Base-by-base conservation (phyloP, 1,140 invertebrate genomes). In the Harpegnathos saltator region DNA sequence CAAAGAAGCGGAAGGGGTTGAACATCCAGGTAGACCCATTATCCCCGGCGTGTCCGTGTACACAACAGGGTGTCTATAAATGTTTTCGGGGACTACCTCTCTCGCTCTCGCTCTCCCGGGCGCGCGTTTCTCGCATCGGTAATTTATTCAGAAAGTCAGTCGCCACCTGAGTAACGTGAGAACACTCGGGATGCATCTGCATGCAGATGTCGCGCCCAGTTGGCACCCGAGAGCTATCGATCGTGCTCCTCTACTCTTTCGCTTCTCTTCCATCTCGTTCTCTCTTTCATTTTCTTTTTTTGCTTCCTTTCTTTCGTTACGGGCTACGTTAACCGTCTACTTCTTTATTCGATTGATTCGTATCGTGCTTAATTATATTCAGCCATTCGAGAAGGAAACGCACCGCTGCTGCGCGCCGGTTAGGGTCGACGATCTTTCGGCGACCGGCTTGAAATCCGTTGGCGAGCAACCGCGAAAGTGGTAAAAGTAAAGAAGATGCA, bases 71-170 rank as follows among this genome's bases (percentile, higher is more conserved):
- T 86, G 84, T 89, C 86, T 87, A 89, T 81, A 89, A 86, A 89
- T 89, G 89, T 90, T 90, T 44, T 89, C 88, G 80, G 87, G 83
- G 78, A 82, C 85, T 89, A 68, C 73, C 38, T 44, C 38, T 44
- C 7, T 44, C 9, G 4, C 38, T 44, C 38, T 44, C 38, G 4
- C 38, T 44, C 7, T 44, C 38, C 11, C 38, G 38, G 11, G 7
- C 38, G 38, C 72, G 75, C 81, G 80, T 82, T 52, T 44, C 74
- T 89, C 74, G 84, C 66, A 44, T 33, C 48, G 75, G 84, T 91
- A 92, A 92, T 92, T 92, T 92, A 92, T 91, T 91, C 91, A 77
- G 81, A 87, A 91, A 91, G 90, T 91, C 89, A 88, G 84, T 87
- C 86, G 89, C 87, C 90, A 90, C 88, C 84, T 87, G 85, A 91